These are phyloP conservation scores for Galerucella nymphaeae DNA, from an alignment of 2,888 invertebrate genomes.

Conservation along the genomic window DNA sequence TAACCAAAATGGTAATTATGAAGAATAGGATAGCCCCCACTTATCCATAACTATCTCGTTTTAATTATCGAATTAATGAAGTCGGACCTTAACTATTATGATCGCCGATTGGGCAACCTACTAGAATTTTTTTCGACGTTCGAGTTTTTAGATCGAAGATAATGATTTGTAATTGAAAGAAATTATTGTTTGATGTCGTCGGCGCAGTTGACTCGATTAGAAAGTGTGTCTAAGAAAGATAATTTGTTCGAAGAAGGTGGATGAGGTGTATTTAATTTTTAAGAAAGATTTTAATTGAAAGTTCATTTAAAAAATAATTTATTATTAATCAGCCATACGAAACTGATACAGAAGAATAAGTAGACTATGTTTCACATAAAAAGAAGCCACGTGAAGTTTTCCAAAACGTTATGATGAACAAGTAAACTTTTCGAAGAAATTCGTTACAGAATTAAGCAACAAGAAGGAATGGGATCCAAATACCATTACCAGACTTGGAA, in stretches of 20 bases:
- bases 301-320: neutral
- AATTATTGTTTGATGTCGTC: conserved; percentile 32
- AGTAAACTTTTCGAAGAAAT: too few relatives aligned
- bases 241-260: neutral
- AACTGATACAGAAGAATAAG: too few relatives aligned
- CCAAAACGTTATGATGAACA: too few relatives aligned
- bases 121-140: conserved; percentile 32
- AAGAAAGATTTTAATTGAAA: neutral
- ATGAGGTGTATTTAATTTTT: neutral
- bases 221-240: neutral
- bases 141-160: conserved; percentile 28
- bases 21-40: conserved; percentile 37
- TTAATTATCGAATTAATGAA: conserved; percentile 44
- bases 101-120: conserved; percentile 33
- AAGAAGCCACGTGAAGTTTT: too few relatives aligned
- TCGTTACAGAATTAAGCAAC: too few relatives aligned
- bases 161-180: conserved; percentile 36
- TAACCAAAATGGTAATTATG: conserved; percentile 38
- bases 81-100: conserved; percentile 34
- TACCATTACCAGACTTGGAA: too few relatives aligned
- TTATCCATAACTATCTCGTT: conserved; percentile 42
- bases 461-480: too few relatives aligned
- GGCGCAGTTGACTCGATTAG: conserved; percentile 8
- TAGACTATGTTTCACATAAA: too few relatives aligned
- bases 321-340: neutral